Conservation (phyloP, 2,113 vertebrate genomes). For the Bos javanicus region DNA sequence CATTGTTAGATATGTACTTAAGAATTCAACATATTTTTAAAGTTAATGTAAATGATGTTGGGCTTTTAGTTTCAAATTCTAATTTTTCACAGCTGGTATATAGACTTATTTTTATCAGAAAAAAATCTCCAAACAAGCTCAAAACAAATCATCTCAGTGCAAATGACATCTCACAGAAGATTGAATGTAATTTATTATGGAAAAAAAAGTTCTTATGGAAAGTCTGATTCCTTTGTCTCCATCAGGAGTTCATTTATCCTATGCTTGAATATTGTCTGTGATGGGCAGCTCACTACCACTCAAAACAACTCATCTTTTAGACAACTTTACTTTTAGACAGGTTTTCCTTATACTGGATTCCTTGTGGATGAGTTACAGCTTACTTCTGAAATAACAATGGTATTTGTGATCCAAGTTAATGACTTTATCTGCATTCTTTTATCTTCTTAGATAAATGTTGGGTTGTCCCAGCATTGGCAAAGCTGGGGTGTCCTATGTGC, state of each 20-base stretch:
- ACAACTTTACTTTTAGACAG: not conserved
- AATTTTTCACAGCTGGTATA: not conserved
- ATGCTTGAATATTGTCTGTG: not conserved
- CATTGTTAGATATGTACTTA: not conserved
- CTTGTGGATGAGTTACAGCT: not conserved
- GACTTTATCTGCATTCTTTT: not conserved
- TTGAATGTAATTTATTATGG: not conserved
- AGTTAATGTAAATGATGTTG: not conserved
- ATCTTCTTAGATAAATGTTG: not conserved
- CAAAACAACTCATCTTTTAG: not conserved
- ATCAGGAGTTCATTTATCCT: not conserved
- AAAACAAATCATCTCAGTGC: not conserved
- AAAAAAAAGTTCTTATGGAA: not conserved
- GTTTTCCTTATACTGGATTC: not conserved
- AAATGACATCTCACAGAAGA: not conserved
- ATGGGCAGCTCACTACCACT: not conserved
- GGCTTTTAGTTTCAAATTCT: not conserved
- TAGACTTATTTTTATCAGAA: not conserved
- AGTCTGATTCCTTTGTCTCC: not conserved
- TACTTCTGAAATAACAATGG: not conserved
- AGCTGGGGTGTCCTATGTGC: not conserved
- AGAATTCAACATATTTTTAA: not conserved
- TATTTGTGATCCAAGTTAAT: not conserved
- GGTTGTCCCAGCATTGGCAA: not conserved
- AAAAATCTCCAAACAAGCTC: not conserved